Conservation (phyloP, 2,888 invertebrate species). For the Sclerodermus sp. region DNA sequence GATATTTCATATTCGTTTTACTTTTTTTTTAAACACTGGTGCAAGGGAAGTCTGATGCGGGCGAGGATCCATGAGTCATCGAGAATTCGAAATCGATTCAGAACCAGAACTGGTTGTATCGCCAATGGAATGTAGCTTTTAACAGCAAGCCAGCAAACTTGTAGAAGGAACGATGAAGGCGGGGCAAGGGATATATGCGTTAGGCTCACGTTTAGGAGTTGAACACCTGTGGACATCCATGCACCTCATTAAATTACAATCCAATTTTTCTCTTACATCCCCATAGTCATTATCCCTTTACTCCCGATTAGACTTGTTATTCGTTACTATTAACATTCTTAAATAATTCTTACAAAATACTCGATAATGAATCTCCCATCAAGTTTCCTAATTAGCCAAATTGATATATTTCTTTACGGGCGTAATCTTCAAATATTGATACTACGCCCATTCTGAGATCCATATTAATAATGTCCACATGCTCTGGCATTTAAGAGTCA, state of each 20-base stretch:
- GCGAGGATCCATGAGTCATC: conserved; percentile 26
- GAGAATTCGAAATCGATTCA: conserved; percentile 42
- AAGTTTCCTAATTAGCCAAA: too few species aligned
- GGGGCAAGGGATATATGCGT: conserved; percentile 7
- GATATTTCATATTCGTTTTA: background rate
- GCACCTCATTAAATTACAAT: conserved; percentile 42
- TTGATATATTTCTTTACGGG: too few species aligned
- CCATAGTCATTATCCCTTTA: background rate
- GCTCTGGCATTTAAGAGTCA: too few species aligned
- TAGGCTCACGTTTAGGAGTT: background rate
- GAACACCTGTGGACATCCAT: conserved; percentile 23
- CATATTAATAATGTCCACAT: too few species aligned
- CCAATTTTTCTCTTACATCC: conserved; percentile 2
- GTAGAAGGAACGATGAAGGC: background rate
- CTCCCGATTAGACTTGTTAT: background rate
- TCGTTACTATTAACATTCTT: too few species aligned
- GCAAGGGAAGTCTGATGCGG: background rate
- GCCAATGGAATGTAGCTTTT: conserved; percentile 43
- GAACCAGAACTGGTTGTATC: conserved; percentile 47
- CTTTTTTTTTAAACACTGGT: background rate
- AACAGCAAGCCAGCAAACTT: conserved; percentile 28
- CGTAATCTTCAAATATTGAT: too few species aligned
- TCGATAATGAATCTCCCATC: too few species aligned
- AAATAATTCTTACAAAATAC: too few species aligned
- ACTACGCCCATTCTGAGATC: too few species aligned